A percentile compares a stretch with the other conserved stretches of the same genome.
phyloP scores from a whole-genome alignment of 2,888 invertebrate species.

The Tinea trinotella region DNA sequence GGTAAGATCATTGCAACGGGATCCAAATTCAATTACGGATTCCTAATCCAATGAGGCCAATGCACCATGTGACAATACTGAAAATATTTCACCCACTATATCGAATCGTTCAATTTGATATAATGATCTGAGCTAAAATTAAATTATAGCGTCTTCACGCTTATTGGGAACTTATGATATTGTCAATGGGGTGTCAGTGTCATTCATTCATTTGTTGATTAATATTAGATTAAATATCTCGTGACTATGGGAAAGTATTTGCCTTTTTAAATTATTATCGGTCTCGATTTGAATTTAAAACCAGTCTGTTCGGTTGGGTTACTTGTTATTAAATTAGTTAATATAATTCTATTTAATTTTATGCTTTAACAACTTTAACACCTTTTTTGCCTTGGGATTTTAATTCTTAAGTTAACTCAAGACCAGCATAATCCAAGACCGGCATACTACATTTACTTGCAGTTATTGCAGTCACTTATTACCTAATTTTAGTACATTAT shows the following conservation, averaged over 20 bases:
- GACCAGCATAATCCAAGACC: too few species aligned
- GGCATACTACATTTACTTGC: too few species aligned
- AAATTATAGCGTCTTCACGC: slow-evolving; percentile 62
- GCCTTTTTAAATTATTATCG: slow-evolving; percentile 6
- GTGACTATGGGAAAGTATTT: slow-evolving; percentile 46
- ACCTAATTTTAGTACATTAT: too few species aligned
- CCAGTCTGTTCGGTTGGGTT: too few species aligned
- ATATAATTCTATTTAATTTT: neutral
- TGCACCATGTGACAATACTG: slow-evolving; percentile 47
- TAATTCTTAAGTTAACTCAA: too few species aligned
- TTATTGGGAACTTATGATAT: slow-evolving; percentile 55
- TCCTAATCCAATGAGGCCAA: slow-evolving; percentile 26
- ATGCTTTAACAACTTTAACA: neutral
- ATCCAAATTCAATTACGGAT: slow-evolving; percentile 60
- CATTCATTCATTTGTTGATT: slow-evolving; percentile 49
- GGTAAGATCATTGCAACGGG: slow-evolving; percentile 22
- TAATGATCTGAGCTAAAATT: slow-evolving; percentile 65
- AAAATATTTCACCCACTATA: slow-evolving; percentile 45
- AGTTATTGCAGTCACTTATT: too few species aligned
- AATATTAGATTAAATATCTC: slow-evolving; percentile 43
- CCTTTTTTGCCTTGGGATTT: neutral
- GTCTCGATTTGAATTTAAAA: slow-evolving; percentile 3
- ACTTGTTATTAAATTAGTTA: neutral
- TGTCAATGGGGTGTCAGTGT: slow-evolving; percentile 60
- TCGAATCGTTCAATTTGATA: slow-evolving; percentile 51